Evolutionary conservation across 2,888 invertebrate genomes (phyloP).

Genomic region (Elegia similella): DNA sequence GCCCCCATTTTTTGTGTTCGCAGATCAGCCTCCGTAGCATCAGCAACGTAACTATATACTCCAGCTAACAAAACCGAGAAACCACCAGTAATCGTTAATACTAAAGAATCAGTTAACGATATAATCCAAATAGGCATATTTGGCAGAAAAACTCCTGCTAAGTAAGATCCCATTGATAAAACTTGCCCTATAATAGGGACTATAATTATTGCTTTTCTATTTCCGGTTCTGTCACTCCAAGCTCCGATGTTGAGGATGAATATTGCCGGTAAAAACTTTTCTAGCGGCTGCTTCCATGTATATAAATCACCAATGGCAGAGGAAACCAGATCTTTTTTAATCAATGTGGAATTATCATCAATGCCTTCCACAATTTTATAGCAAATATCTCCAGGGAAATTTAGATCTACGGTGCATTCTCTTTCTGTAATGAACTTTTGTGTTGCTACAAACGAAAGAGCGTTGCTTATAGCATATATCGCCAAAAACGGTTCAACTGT

Average conservation of each 20-base stretch:
- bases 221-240: constrained; percentile 83
- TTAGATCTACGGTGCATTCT: constrained; percentile 77
- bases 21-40: constrained; percentile 80
- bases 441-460: constrained; percentile 81
- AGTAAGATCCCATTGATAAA: constrained; percentile 67
- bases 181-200: constrained; percentile 80
- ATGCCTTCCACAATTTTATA: constrained; percentile 45
- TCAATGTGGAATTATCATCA: constrained; percentile 37
- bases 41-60: constrained; percentile 82
- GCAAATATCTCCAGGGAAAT: constrained; percentile 73
- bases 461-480: constrained; percentile 83
- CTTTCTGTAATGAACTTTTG: constrained; percentile 80
- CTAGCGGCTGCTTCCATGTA: constrained; percentile 71
- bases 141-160: constrained; percentile 76
- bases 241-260: constrained; percentile 82
- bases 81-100: constrained; percentile 82
- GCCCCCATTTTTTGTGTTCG: constrained; percentile 78
- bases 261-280: constrained; percentile 65
- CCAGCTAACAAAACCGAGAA: constrained; percentile 80
- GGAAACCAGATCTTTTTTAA: constrained; percentile 42
- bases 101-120: constrained; percentile 76
- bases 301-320: constrained; percentile 62
- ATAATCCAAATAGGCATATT: constrained; percentile 79
- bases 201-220: constrained; percentile 80
- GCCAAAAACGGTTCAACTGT: constrained; percentile 85